These are phyloP conservation scores for Typhlomys cinereus DNA, from an alignment of 2,113 vertebrate genomes.

Conservation along the genomic window DNA sequence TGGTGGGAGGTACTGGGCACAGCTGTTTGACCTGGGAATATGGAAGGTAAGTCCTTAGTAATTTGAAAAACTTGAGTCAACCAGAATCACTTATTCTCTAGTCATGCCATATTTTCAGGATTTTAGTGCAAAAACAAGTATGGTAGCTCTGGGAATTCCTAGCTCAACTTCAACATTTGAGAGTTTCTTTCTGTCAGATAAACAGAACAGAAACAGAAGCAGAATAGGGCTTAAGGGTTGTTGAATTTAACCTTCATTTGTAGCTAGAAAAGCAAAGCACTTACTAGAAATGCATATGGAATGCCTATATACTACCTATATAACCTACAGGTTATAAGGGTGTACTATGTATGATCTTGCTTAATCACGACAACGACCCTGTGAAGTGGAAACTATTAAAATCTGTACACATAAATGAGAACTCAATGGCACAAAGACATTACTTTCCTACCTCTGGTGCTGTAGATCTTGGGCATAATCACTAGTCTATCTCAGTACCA, in stretches of 20 bases:
- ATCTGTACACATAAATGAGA: neutral
- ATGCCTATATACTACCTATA: neutral
- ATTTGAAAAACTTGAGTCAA: slow-evolving; percentile 43
- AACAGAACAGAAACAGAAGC: neutral
- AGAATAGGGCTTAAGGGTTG: neutral
- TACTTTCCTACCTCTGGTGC: neutral
- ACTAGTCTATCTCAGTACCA: neutral
- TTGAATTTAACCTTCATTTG: neutral
- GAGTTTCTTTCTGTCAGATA: neutral
- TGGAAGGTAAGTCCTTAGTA: slow-evolving; percentile 11
- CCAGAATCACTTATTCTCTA: neutral
- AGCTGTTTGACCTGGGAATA: neutral
- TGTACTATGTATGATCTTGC: neutral
- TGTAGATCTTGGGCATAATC: neutral
- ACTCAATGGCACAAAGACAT: neutral
- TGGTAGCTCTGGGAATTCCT: neutral
- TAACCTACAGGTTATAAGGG: neutral
- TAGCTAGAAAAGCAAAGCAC: neutral
- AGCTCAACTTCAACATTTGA: neutral
- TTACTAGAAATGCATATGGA: neutral
- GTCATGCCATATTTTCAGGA: neutral
- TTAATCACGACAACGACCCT: neutral
- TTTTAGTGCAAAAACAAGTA: slow-evolving; percentile 29
- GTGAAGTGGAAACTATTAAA: neutral
- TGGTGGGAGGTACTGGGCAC: neutral